Base-by-base conservation (phyloP, 2,113 vertebrate species). In the Myanophis thanlyinensis region DNA sequence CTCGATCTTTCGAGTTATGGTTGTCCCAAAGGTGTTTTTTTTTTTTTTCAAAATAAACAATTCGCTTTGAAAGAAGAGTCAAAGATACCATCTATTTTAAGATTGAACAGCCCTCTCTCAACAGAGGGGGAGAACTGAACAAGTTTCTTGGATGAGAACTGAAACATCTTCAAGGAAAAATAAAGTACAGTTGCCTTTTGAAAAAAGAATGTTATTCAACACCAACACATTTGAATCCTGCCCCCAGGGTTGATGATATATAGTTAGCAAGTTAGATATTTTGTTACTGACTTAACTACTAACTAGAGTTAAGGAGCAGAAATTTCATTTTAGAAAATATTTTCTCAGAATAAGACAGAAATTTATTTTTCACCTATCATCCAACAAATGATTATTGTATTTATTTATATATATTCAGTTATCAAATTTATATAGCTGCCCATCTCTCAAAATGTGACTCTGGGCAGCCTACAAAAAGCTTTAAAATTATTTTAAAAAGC, bases 321-420 rank as follows among this genome's bases (percentile, higher is more conserved):
- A 94, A 87, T 56, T 49, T 89, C 89, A 59, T 40, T 73, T 44
- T 94, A 94, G 94, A 10, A 90, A 93, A 91, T 0, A 3, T 91
- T 95, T 95, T 92, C 73, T 94, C 35, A 40, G 22, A 23, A 91
- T 6, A 0, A 20, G 47, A 12, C 3, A 89, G 56, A 7, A 95
- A 90, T 94, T 13, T 46, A 46, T 51, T 90, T 30, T 93, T 94
- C 46, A 59, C 1, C 18, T 93, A 13, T 95, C 89, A 91, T 13
- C 53, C 93, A n/a, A 94, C 47, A 94, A 88, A 52, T 53, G 7
- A 90, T 92, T 67, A 90, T 94, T 92, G 47, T 85, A 91, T 52
- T 25, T 25, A 56, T 56, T 25, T 56, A 56, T 59, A 25, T 27
- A 27, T 56, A 22, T 56, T 56, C 7, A 56, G 8, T 56, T 56